Base-by-base conservation (phyloP, 2,888 invertebrate species). In the Molanna angustata region DNA sequence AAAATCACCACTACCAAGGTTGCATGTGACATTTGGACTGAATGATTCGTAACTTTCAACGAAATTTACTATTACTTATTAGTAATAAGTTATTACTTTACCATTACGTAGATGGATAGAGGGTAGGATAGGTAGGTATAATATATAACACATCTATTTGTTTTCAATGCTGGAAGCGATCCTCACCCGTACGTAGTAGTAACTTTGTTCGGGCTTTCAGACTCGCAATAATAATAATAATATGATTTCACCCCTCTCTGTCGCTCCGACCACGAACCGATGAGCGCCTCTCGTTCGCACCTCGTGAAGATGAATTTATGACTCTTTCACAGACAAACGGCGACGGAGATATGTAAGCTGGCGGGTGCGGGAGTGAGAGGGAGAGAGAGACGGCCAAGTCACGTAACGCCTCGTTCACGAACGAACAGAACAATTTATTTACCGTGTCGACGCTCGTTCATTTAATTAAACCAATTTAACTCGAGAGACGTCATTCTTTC, bases 391-490 rank as follows among this genome's bases (percentile, higher is more conserved):
- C 50, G 27, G 19, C 42, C 43, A 31, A 45, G 46, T 43, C 43
- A 6, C 14, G 11, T n/a, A n/a, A 20, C 50, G 27, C 22, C 42
- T 42, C 37, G 48, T 50, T 43, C 43, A 6, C 14, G 11, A 6
- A 33, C 31, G 53, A 51, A 51, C 43, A 43, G 49, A 51, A 58
- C 58, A 58, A 58, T 58, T 58, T 58, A 58, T 58, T 56, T 58
- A 56, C 53, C 56, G 58, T 58, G 58, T 58, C 58, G 58, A 44
- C 58, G 58, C 49, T 58, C 58, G 52, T 56, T 53, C 55, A 53
- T 58, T 56, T 58, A 58, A 58, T 58, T 58, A 58, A 58, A 56
- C 58, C 58, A 58, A 58, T 58, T 58, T 58, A 58, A 58, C 54
- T 58, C 52, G 41, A n/a, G 43, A 45, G 53, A 51, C 53, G 51